Evolutionary conservation across 2,888 invertebrate genomes (phyloP).

Genomic region (Oasisia sp.): DNA sequence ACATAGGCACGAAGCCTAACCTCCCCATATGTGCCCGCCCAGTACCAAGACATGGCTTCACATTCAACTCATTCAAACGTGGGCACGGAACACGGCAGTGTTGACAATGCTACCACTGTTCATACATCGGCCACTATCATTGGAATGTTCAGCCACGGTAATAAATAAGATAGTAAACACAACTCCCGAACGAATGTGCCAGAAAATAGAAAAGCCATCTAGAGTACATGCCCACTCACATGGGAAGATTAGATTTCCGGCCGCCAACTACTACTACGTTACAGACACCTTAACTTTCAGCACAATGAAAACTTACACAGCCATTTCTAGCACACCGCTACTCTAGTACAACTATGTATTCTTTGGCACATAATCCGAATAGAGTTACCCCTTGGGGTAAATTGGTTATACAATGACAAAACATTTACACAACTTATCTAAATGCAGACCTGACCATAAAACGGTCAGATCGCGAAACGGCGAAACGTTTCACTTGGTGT

Average conservation of each 20-base stretch:
- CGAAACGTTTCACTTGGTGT: background rate
- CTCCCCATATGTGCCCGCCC: background rate
- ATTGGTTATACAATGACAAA: constrained; percentile 10
- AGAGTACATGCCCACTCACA: background rate
- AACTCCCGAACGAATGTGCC: background rate
- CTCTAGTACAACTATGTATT: background rate
- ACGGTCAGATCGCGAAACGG: background rate
- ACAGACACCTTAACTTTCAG: background rate
- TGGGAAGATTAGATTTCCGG: background rate
- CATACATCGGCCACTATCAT: background rate
- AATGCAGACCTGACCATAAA: background rate
- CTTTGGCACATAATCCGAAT: constrained; percentile 12
- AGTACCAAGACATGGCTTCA: background rate
- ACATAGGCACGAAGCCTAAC: background rate
- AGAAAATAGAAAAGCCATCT: background rate
- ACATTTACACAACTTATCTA: constrained; percentile 1
- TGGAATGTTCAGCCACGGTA: constrained; percentile 13
- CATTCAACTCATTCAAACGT: background rate
- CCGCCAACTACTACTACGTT: background rate
- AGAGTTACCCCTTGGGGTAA: background rate
- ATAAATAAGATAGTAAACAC: constrained; percentile 12
- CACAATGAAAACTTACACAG: background rate
- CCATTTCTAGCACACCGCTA: background rate
- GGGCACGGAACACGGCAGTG: background rate
- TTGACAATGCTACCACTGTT: background rate